Base-by-base conservation (phyloP, 2,113 vertebrate genomes). In the Nyctibius bracteatus region DNA sequence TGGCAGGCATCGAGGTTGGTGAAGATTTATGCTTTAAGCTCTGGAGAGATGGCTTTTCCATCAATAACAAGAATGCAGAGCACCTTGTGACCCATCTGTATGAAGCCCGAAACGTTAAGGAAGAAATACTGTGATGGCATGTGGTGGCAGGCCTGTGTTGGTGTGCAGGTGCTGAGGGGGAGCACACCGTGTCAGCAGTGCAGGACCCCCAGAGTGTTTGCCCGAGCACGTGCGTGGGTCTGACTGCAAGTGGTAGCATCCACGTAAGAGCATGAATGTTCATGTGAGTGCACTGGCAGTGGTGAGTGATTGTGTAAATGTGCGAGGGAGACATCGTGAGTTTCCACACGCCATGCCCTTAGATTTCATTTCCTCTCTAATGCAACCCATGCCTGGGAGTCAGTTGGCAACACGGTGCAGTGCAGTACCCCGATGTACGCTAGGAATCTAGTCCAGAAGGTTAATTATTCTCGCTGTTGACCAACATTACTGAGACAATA, bases 401-500 rank as follows among this genome's bases (percentile, higher is more conserved):
- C 37, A 51, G 79, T 21, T 93, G 88, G 81, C 93, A 94, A 61
- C 37, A 10, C 0, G 0, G 17, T 6, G 30, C 1, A 4, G 58
- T 39, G 77, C 67, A 4, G 35, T 86, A 75, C 81, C 94, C 86
- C 1, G 3, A 31, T 51, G 49, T 77, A 89, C 3, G 14, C 19
- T 90, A 59, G 68, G 88, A 94, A 96, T 91, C 55, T 41, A 51
- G 88, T 10, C 95, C 97, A 95, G 90, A 71, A 92, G 75, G 71
- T 57, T 85, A 55, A 83, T 93, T 96, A 88, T 82, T 94, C 58
- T 88, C 62, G 58, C 90, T 47, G 85, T 87, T 97, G 94, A 96
- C 96, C 96, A 97, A 88, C 79, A 74, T 95, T 97, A 96, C 92
- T 92, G 86, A 97, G 79, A 96, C 94, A 96, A 96, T 92, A 94